These are phyloP conservation scores for Villa cingulata DNA, from an alignment of 2,888 invertebrate species.

Conservation along the genomic window DNA sequence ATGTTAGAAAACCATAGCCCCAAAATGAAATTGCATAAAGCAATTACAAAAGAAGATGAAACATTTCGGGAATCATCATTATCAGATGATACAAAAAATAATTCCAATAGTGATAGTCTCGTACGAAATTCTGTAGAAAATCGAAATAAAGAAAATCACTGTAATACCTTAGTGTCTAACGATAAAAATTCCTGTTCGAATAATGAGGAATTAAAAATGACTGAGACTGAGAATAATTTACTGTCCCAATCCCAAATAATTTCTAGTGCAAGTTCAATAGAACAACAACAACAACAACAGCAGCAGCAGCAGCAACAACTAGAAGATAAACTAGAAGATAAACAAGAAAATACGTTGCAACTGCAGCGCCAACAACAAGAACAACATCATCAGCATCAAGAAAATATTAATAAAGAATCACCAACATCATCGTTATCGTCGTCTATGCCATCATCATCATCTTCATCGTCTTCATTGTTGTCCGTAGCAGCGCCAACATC, in stretches of 20 bases:
- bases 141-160: background rate
- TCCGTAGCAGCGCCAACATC: background rate
- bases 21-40: background rate
- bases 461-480: background rate
- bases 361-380: background rate
- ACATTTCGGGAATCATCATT: background rate
- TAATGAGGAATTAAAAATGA: slow-evolving; percentile 1
- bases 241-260: background rate
- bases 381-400: background rate
- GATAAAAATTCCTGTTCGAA: background rate
- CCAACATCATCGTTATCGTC: background rate
- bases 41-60: background rate
- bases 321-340: no score
- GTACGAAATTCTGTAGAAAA: background rate
- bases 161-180: background rate
- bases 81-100: background rate
- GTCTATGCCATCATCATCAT: background rate
- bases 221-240: background rate
- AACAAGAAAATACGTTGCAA: no score
- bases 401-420: background rate
- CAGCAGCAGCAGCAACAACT: background rate
- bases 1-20: background rate
- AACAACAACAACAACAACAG: background rate
- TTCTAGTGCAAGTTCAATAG: slow-evolving; percentile 7
- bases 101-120: background rate